Percentiles rank a stretch among this genome's conserved stretches.
These are phyloP conservation scores for Liposcelis brunnea DNA, from an alignment of 2,888 invertebrate species.

Conservation along the genomic window DNA sequence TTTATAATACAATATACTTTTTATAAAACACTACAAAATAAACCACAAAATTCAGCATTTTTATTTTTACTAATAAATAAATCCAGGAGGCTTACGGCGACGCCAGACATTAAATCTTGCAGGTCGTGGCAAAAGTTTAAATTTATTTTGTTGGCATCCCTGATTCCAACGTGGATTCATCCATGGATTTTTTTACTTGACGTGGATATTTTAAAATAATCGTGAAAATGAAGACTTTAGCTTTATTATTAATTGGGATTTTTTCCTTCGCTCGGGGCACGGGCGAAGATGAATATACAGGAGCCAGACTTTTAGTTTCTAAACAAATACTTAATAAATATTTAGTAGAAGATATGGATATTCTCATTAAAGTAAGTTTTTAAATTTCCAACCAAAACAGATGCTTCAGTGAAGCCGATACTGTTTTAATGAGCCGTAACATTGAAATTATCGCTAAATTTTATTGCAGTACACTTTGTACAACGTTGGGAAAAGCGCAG, in stretches of 20 bases:
- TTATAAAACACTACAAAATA: too few species aligned
- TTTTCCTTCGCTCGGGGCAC: slow-evolving; percentile 20
- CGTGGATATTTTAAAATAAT: background rate
- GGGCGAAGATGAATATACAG: slow-evolving; percentile 48
- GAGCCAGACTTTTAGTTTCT: slow-evolving; percentile 70
- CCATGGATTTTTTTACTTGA: background rate
- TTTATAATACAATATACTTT: too few species aligned
- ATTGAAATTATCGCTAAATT: background rate
- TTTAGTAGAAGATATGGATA: slow-evolving; percentile 90
- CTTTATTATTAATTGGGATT: background rate
- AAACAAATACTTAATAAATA: slow-evolving; percentile 93
- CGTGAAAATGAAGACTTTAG: slow-evolving; percentile 1
- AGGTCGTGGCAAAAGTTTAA: too few species aligned
- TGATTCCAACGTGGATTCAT: too few species aligned
- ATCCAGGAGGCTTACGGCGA: too few species aligned
- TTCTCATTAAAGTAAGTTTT: slow-evolving; percentile 57
- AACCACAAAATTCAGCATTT: too few species aligned
- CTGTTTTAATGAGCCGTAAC: background rate
- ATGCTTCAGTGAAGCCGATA: background rate
- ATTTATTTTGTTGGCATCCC: too few species aligned
- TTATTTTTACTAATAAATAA: too few species aligned
- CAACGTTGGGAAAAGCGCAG: slow-evolving; percentile 84
- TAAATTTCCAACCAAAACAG: background rate
- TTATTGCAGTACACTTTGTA: slow-evolving; percentile 57
- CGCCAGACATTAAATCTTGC: too few species aligned